Base-by-base conservation (phyloP, 2,113 vertebrate species). In the Sinocyclocheilus maitianheensis region DNA sequence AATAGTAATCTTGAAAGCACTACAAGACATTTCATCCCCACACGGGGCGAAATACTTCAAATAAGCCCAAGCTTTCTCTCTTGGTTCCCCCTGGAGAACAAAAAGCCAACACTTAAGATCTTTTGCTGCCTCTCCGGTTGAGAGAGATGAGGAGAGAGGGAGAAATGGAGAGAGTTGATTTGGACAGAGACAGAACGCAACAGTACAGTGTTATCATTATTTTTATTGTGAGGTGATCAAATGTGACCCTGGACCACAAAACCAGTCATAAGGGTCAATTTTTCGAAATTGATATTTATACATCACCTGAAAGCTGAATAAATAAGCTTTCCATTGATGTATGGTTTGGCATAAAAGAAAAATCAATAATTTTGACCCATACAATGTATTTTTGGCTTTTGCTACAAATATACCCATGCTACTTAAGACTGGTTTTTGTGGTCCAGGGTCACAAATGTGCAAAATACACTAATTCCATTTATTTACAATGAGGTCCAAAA, bases 31-130 rank as follows among this genome's bases (percentile, higher is more conserved):
- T 91, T 92, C 90, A 91, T 92, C 90, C 90, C 92, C 91, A 94
- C 93, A 93, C 90, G 89, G 92, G 91, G 93, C 91, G 87, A 91
- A 92, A 91, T 89, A 94, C 94, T 94, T 95, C 93, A 95, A 93
- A 94, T 82, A 91, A 88, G 85, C 87, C 93, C 91, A 90, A 81
- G 93, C 92, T 89, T 92, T 91, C 91, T 92, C 90, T 85, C 90
- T 87, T 82, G 78, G 90, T 91, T 93, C 91, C 92, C 92, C 91
- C 90, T 55, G 90, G 92, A 93, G 92, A 87, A 94, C 91, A 93
- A 93, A 92, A 94, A 94, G 93, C 91, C 90, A 90, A 91, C 92
- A 90, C 92, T 91, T 90, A 84, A 92, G 92, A 94, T 94, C 92
- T 89, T 90, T 92, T 88, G 89, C 90, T 91, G 91, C 93, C 92